A percentile compares a stretch with the other conserved stretches of the same genome.
Evolutionary conservation across 2,797 vertebrate genomes (phyloP).

Genomic region (Mus minutoides): DNA sequence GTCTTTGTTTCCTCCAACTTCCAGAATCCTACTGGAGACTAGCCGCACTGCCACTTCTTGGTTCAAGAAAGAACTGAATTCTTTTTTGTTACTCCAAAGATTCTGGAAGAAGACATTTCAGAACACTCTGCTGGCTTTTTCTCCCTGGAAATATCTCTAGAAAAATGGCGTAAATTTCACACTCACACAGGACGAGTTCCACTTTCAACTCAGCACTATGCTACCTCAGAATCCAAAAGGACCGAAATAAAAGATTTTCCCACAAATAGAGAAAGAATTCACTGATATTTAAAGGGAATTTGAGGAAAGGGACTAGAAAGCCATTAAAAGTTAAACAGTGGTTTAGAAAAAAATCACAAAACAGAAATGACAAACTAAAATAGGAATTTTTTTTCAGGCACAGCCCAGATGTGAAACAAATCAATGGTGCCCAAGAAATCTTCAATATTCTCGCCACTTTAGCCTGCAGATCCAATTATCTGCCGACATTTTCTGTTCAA

Average conservation of each 20-base stretch:
- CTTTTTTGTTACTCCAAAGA: conserved; percentile 45
- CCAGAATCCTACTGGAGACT: background rate
- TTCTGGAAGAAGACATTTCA: background rate
- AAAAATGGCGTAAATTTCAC: conserved; percentile 49
- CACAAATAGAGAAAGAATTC: conserved; percentile 65
- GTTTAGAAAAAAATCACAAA: conserved; percentile 65
- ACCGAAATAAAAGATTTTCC: conserved; percentile 57
- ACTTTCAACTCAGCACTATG: background rate
- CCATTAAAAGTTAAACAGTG: conserved; percentile 68
- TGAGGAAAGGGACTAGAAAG: conserved; percentile 46
- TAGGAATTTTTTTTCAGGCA: conserved; percentile 72
- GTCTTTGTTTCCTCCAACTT: background rate
- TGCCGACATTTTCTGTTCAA: conserved; percentile 87
- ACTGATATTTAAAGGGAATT: conserved; percentile 75
- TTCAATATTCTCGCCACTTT: conserved; percentile 79
- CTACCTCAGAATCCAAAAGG: conserved; percentile 11
- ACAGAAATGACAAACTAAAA: conserved; percentile 78
- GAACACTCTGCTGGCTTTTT: background rate
- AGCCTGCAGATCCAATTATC: conserved; percentile 87
- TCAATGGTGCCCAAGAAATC: conserved; percentile 80
- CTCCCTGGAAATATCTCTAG: background rate
- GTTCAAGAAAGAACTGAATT: background rate
- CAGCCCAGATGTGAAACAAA: conserved; percentile 77
- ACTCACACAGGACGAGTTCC: conserved; percentile 25
- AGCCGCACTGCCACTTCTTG: background rate